Conservation (phyloP, 2,888 invertebrate species). For the Drosophila glabriapex region DNA sequence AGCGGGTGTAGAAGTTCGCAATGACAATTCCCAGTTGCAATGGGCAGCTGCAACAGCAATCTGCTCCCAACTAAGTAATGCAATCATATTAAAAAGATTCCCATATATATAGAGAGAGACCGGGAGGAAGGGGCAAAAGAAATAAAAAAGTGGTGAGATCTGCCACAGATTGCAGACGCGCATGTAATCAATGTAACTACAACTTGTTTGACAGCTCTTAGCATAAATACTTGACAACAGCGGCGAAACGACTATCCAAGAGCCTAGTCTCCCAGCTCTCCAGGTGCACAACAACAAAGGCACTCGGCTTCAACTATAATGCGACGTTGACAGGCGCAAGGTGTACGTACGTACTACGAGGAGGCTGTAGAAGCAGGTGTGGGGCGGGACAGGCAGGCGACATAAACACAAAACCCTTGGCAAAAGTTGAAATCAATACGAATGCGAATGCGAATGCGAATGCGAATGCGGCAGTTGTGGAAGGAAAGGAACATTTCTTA, state of each 20-base stretch:
- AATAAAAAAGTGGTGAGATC: conserved; percentile 23
- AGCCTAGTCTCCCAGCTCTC: conserved; percentile 19
- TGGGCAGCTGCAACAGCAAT: conserved; percentile 52
- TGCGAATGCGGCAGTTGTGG: conserved; percentile 32
- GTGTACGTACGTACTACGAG: conserved; percentile 36
- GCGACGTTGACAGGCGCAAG: conserved; percentile 59
- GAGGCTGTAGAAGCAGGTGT: conserved; percentile 11
- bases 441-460: conserved; percentile 27
- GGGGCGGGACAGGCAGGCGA: conserved; percentile 57
- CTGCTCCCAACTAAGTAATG: conserved; percentile 61
- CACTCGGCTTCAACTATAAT: conserved; percentile 2
- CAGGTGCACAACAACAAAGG: neutral
- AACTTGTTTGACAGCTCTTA: conserved; percentile 82
- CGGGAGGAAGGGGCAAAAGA: neutral
- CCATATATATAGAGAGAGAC: conserved; percentile 11
- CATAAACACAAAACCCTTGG: conserved; percentile 58
- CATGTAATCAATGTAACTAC: conserved; percentile 78
- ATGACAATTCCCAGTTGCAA: conserved; percentile 35
- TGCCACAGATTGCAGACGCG: conserved; percentile 41
- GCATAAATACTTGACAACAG: conserved; percentile 76
- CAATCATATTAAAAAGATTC: conserved; percentile 62
- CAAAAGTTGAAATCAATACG: conserved; percentile 47
- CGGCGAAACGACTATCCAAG: conserved; percentile 31
- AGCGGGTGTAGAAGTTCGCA: conserved; percentile 26
- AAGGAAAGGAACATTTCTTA: conserved; percentile 61